These are phyloP conservation scores for Rhagoletis pomonella DNA, from an alignment of 1,140 invertebrate genomes.

Conservation along the genomic window DNA sequence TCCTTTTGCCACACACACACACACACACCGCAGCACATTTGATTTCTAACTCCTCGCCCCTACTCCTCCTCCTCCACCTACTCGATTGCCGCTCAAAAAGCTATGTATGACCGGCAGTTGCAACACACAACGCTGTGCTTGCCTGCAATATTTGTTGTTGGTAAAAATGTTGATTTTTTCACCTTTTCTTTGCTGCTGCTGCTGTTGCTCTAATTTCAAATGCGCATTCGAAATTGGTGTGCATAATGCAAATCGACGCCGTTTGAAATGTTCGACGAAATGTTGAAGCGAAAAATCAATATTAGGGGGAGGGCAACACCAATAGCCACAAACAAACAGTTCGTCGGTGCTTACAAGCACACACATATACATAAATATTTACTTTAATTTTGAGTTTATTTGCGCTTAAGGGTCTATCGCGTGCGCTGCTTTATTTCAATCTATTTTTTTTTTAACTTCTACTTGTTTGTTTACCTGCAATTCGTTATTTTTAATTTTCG, in stretches of 20 bases:
- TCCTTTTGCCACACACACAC: neutral
- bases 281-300: neutral
- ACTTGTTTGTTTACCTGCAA: slow-evolving; percentile 20
- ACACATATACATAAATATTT: neutral
- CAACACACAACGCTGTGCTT: neutral
- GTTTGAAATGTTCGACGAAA: neutral
- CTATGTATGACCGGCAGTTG: neutral
- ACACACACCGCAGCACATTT: neutral
- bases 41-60: neutral
- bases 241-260: slow-evolving; percentile 44
- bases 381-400: neutral
- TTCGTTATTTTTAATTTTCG: slow-evolving; percentile 46
- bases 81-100: neutral
- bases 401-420: neutral
- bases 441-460: neutral
- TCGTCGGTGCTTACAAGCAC: neutral
- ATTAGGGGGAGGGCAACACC: neutral
- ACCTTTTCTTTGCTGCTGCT: neutral
- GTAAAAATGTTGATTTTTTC: neutral
- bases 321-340: neutral
- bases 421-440: neutral
- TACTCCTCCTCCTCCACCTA: neutral
- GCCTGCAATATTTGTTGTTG: neutral
- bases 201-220: slow-evolving; percentile 19
- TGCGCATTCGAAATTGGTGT: slow-evolving; percentile 34